Percentiles rank a stretch among this genome's conserved stretches.
phyloP scores from a whole-genome alignment of 2,797 vertebrate genomes.

The Aplochiton taeniatus region DNA sequence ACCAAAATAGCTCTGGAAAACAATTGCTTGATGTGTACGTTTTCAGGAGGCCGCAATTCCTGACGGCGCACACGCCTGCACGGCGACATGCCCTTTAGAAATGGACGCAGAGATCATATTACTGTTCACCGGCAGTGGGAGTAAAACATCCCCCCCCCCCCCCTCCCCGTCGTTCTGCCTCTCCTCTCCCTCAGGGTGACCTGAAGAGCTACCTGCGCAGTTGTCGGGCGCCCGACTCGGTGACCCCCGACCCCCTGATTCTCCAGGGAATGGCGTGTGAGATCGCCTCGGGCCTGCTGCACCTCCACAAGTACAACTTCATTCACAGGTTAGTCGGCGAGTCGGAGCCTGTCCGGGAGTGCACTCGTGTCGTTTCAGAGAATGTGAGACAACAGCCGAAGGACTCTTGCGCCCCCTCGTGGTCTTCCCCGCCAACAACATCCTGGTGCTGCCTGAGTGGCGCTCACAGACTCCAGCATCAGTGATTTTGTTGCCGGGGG shows the following conservation, averaged over 20 bases:
- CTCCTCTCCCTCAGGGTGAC: constrained; percentile 82
- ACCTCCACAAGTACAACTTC: constrained; percentile 93
- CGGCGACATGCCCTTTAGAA: too few species aligned
- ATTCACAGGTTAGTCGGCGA: constrained; percentile 86
- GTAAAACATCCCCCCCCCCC: too few species aligned
- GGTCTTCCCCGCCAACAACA: constrained; percentile 91
- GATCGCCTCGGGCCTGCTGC: constrained; percentile 89
- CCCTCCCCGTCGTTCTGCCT: too few species aligned
- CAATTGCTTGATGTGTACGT: too few species aligned
- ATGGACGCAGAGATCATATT: too few species aligned
- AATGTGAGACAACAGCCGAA: neutral
- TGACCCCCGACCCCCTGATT: constrained; percentile 86
- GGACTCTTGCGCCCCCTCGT: constrained; percentile 49
- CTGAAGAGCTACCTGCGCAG: constrained; percentile 93
- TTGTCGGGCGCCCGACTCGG: constrained; percentile 81
- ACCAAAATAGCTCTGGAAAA: too few species aligned
- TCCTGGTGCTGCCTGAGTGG: constrained; percentile 99
- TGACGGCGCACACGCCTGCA: too few species aligned
- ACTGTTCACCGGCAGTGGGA: too few species aligned
- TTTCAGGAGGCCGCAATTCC: too few species aligned
- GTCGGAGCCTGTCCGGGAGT: neutral
- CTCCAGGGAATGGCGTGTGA: constrained; percentile 95
- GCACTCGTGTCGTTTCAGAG: neutral
- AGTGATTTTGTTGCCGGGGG: constrained; percentile 99
- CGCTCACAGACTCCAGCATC: constrained; percentile 96